These are phyloP conservation scores for Pseudoatta argentina DNA, from an alignment of 1,140 invertebrate species.

Conservation along the genomic window DNA sequence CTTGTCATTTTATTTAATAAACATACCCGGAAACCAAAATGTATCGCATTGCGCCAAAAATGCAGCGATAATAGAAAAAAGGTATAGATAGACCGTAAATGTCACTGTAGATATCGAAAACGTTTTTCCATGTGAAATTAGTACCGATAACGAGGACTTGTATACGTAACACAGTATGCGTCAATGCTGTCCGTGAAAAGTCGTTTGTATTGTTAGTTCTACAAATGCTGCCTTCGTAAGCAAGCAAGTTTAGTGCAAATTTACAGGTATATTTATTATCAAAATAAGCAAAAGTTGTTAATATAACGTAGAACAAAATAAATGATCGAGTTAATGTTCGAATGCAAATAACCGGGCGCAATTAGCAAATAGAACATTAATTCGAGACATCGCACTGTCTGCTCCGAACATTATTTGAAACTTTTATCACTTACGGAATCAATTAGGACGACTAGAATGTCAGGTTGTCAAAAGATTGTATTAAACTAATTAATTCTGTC, in stretches of 20 bases:
- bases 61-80: neutral
- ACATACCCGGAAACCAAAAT: neutral
- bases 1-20: neutral
- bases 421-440: neutral
- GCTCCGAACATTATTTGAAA: constrained; percentile 25
- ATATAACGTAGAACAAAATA: neutral
- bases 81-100: neutral
- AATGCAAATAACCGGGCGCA: neutral
- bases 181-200: constrained; percentile 26
- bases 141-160: constrained; percentile 10
- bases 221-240: neutral
- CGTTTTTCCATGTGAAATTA: constrained; percentile 38
- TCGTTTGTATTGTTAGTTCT: constrained; percentile 23
- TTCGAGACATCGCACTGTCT: neutral
- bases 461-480: constrained; percentile 37
- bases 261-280: neutral
- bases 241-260: neutral
- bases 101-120: neutral
- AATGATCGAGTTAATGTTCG: neutral
- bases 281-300: neutral
- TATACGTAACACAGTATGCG: neutral
- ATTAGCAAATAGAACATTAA: constrained; percentile 13
- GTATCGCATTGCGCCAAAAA: neutral
- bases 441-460: constrained; percentile 10
- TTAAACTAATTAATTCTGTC: constrained; percentile 25